Conservation (phyloP, 2,888 invertebrate genomes). For the Apeira syringaria region DNA sequence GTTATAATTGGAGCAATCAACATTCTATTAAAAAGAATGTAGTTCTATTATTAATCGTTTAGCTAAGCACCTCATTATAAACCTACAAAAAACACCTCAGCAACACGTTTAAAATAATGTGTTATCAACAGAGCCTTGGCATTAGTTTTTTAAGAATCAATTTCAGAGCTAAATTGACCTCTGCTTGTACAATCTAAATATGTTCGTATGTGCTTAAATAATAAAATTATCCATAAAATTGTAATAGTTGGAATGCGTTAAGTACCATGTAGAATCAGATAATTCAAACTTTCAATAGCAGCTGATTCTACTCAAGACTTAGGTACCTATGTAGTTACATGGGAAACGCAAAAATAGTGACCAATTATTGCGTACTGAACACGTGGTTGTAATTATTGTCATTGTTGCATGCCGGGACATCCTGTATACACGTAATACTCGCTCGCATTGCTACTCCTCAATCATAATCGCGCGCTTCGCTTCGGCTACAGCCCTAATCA, state of each 20-base stretch:
- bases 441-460: slow-evolving; percentile 13
- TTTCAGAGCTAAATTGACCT: no score
- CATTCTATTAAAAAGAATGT: neutral
- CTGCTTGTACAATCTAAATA: no score
- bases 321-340: no score
- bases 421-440: slow-evolving; percentile 18
- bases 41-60: slow-evolving; percentile 2
- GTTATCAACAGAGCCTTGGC: neutral
- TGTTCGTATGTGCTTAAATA: no score
- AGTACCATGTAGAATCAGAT: no score
- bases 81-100: neutral
- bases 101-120: neutral
- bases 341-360: no score
- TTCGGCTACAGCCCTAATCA: slow-evolving; percentile 32
- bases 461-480: slow-evolving; percentile 20
- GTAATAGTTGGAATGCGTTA: no score
- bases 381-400: slow-evolving; percentile 10
- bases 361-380: no score
- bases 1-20: neutral
- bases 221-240: no score
- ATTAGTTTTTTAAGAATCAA: no score
- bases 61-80: neutral
- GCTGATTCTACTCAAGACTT: no score
- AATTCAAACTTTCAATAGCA: no score
- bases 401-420: slow-evolving; percentile 7